Evolutionary conservation across 1,140 invertebrate genomes (phyloP), one percentile per base, ranked within the genome.

Genomic region (Forficula auricularia): DNA sequence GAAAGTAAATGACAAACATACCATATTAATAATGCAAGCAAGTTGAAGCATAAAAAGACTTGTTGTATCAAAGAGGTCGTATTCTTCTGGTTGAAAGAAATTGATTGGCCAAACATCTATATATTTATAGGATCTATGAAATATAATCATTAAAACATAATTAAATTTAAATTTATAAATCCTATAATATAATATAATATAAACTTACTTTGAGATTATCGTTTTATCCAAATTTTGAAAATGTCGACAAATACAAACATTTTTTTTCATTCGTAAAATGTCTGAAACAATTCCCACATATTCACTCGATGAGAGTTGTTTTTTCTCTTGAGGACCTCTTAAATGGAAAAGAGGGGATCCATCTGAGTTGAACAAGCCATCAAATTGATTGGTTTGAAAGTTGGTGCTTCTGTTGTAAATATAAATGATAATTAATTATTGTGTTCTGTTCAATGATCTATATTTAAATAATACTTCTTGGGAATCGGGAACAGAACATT

Each of bases 41-140:
- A 98, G 60, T 62, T 99, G 95, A 53, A 98, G 75, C 70, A 96
- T 82, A 61, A 98, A 98, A 38, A 98, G 66, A 49, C 78, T 89
- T 32, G 79, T 88, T 52, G 79, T 81, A 42, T 87, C 83, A 59
- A 88, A 88, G 3, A 75, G 70, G 57, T 85, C 78, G 44, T 78
- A 72, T 50, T 76, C 70, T 1, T 70, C 71, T 4, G 84, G 83
- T 51, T 76, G 68, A 47, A 90, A 75, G 46, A 89, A 77, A 56
- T 95, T 89, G 0, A 91, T 76, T 8, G 94, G 87, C 94, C 94
- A 98, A 10, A 98, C 89, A 63, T 98, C 95, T 44, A 98, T 92
- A 59, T 80, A 92, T 49, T 75, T 73, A 27, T 27, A 27, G 10
- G 22, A 27, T 27, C 22, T 27, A 16, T 6, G n/a, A 19, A 38